Evolutionary conservation across 2,113 vertebrate species (phyloP).

Genomic region (Chinchilla lanigera): DNA sequence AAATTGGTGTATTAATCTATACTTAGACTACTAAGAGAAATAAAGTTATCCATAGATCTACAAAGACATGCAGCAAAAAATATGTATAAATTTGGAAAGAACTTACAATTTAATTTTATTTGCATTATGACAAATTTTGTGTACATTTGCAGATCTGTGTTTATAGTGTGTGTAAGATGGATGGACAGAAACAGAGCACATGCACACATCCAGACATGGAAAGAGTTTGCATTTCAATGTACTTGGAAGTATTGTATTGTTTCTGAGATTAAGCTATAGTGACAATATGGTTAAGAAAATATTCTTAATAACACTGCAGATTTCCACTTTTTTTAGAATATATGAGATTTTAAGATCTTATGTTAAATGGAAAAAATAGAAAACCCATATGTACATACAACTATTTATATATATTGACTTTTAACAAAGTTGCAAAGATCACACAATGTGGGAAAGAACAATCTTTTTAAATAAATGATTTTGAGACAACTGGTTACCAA

Average conservation of each 20-base stretch:
- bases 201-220: background rate
- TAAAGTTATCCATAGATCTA: background rate
- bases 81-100: background rate
- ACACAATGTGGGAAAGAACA: background rate
- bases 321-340: background rate
- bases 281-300: background rate
- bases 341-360: conserved; percentile 2
- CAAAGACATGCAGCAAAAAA: background rate
- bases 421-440: background rate
- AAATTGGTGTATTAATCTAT: background rate
- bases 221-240: background rate
- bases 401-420: background rate
- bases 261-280: background rate
- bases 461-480: background rate
- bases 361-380: background rate
- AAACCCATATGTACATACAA: background rate
- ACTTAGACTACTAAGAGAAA: background rate
- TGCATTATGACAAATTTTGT: background rate
- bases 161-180: background rate
- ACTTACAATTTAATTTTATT: background rate
- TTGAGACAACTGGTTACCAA: background rate
- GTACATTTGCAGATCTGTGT: background rate
- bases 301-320: background rate
- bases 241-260: conserved; percentile 1
- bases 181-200: background rate